Percentiles rank a stretch among this genome's conserved stretches.
These are phyloP conservation scores for Harlomillsia oculata DNA, from an alignment of 1,140 invertebrate species.

Conservation along the genomic window DNA sequence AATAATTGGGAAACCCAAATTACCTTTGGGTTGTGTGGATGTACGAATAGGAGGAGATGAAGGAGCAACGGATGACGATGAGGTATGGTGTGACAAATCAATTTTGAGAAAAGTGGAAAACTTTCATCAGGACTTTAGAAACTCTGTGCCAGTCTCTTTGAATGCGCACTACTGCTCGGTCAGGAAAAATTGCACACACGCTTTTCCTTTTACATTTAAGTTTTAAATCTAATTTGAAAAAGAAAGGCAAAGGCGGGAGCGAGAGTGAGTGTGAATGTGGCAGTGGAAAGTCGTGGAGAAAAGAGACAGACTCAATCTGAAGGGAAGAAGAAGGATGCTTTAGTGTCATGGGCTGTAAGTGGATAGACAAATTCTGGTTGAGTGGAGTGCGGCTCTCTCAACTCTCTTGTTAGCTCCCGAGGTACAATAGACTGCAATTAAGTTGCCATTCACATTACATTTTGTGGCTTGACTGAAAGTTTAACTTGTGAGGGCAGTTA, in stretches of 20 bases:
- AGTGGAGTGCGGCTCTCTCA: not conserved
- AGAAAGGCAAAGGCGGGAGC: not conserved
- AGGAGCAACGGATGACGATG: slow-evolving; percentile 9
- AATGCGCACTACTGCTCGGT: not conserved
- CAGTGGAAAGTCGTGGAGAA: no score
- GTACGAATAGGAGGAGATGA: slow-evolving; percentile 14
- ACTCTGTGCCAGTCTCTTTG: slow-evolving; percentile 5
- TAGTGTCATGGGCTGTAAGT: no score
- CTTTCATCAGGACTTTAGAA: no score
- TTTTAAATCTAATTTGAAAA: slow-evolving; percentile 32
- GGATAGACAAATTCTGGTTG: no score
- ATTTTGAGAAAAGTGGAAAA: slow-evolving; percentile 31
- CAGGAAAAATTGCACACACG: not conserved
- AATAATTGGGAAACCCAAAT: no score
- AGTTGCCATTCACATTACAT: slow-evolving; percentile 28
- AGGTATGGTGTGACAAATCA: slow-evolving; percentile 24
- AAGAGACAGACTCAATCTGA: no score
- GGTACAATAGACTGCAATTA: slow-evolving; percentile 34
- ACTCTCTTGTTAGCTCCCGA: slow-evolving; percentile 5
- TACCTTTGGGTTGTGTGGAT: no score
- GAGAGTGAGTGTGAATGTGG: not conserved
- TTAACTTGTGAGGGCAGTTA: slow-evolving; percentile 29
- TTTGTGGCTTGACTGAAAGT: slow-evolving; percentile 21
- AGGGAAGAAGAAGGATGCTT: no score
- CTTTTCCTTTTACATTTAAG: slow-evolving; percentile 32